A percentile compares a stretch with the other conserved stretches of the same genome.
These are phyloP conservation scores for Macaca fascicularis DNA, from an alignment of 2,113 vertebrate species.

Conservation along the genomic window T2T-MFA8v1.1 NC_088375.1:223939501-223940000, in stretches of 20 bases:
- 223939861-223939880: conserved; percentile 32
- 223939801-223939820: conserved; percentile 85
- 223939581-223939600: neutral
- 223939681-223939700: neutral
- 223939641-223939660: accelerated
- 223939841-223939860: conserved; percentile 60
- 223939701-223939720: conserved; percentile 73
- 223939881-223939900: neutral
- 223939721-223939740: conserved; percentile 68
- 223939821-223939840: conserved; percentile 74
- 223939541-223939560: neutral
- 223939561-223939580: neutral
- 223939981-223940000: too few relatives aligned
- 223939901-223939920: too few relatives aligned
- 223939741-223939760: conserved; percentile 40
- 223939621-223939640: neutral
- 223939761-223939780: conserved; percentile 85
- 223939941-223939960: too few relatives aligned
- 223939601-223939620: neutral
- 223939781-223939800: conserved; percentile 84
- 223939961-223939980: too few relatives aligned
- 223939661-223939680: accelerated
- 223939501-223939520: neutral
- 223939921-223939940: too few relatives aligned
- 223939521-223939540: neutral